phyloP scores from a whole-genome alignment of 2,888 invertebrate species.

The Lissocephala sabroskyi region DNA sequence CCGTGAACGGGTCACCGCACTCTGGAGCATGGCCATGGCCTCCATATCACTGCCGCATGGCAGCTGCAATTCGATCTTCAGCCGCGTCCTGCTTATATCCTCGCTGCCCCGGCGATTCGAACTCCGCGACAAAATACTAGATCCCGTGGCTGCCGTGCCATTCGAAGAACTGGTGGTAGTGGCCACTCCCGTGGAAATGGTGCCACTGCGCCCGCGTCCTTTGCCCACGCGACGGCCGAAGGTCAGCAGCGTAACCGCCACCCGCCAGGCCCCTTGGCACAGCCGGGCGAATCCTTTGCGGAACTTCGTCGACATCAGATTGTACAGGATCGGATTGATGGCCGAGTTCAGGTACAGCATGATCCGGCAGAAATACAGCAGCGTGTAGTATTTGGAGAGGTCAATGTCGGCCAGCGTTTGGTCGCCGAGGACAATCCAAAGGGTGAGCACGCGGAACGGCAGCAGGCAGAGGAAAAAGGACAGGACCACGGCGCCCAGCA shows the following conservation, averaged over 20 bases:
- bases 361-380: constrained; percentile 87
- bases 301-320: constrained; percentile 93
- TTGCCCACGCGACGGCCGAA: constrained; percentile 38
- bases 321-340: constrained; percentile 92
- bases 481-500: constrained; percentile 89
- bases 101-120: constrained; percentile 76
- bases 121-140: constrained; percentile 77
- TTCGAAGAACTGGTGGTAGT: constrained; percentile 77
- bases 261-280: constrained; percentile 69
- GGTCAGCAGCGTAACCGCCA: constrained; percentile 31
- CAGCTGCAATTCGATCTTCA: constrained; percentile 58
- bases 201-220: constrained; percentile 37
- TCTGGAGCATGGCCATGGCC: constrained; percentile 63
- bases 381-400: constrained; percentile 84
- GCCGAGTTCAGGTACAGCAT: constrained; percentile 93
- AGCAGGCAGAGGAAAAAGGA: constrained; percentile 91
- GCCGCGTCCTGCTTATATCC: constrained; percentile 48
- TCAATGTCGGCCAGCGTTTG: constrained; percentile 80
- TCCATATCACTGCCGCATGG: constrained; percentile 58
- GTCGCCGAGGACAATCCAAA: constrained; percentile 86
- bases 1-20: constrained; percentile 20
- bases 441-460: constrained; percentile 86
- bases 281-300: constrained; percentile 84
- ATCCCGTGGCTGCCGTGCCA: constrained; percentile 71
- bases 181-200: constrained; percentile 55